phyloP scores from a whole-genome alignment of 1,140 invertebrate genomes.

The Pseudomyrmex cubaensis region DNA sequence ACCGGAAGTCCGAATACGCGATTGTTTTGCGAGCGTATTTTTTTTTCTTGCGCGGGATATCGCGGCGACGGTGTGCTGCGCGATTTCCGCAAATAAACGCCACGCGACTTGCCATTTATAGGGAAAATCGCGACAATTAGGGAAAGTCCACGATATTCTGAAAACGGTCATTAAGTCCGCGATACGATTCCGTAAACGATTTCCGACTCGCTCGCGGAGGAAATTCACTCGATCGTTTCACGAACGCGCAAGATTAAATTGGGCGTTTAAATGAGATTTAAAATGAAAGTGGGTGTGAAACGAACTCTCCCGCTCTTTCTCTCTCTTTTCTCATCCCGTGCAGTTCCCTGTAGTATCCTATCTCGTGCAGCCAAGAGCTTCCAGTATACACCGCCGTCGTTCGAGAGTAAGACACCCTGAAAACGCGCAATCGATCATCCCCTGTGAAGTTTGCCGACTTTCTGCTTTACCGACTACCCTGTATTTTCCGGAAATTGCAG shows the following conservation, averaged over 20 bases:
- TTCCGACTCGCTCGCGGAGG: background rate
- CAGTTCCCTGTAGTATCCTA: constrained; percentile 69
- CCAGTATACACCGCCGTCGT: constrained; percentile 35
- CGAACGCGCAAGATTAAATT: constrained; percentile 5
- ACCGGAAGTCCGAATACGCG: background rate
- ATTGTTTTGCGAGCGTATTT: background rate
- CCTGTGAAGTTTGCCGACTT: constrained; percentile 10
- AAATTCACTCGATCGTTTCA: background rate
- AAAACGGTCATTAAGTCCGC: background rate
- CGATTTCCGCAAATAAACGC: too few relatives aligned
- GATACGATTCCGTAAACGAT: background rate
- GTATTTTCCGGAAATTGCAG: constrained; percentile 66
- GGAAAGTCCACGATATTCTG: background rate
- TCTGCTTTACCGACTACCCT: constrained; percentile 70
- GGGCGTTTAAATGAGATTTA: constrained; percentile 3
- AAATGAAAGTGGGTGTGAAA: background rate
- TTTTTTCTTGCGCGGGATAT: background rate
- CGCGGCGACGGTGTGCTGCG: too few relatives aligned
- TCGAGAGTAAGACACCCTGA: constrained; percentile 14
- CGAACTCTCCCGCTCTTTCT: background rate
- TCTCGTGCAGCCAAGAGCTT: constrained; percentile 37
- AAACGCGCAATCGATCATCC: background rate
- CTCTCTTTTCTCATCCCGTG: background rate
- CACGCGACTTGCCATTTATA: background rate
- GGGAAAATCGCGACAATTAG: background rate